A percentile compares a stretch with the other conserved stretches of the same genome.
Evolutionary conservation across 64 coral and sea anemone species (phyloP).

Genomic region (Porites australiensis): DNA sequence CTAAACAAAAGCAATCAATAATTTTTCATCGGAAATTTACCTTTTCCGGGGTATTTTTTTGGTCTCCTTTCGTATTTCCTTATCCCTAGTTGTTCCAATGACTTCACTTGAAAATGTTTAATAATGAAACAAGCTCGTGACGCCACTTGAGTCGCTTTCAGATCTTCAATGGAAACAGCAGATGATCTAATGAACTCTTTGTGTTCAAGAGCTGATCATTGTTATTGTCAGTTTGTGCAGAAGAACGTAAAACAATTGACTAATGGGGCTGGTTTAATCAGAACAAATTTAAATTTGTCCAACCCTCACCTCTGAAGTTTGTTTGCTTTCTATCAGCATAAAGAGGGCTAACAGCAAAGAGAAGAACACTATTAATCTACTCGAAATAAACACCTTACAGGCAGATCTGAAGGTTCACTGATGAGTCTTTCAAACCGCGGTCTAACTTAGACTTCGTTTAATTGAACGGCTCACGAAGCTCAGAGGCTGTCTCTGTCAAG

Average conservation of each 20-base stretch:
- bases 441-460: too few species aligned
- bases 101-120: slow-evolving; percentile 12
- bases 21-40: background rate
- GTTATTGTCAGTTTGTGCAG: background rate
- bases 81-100: background rate
- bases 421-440: too few species aligned
- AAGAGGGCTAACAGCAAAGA: too few species aligned
- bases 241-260: background rate
- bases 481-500: too few species aligned
- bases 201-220: background rate
- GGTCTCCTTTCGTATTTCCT: background rate
- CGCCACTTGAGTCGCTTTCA: background rate
- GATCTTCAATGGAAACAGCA: background rate
- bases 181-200: background rate
- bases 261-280: too few species aligned
- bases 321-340: too few species aligned
- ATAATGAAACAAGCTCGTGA: slow-evolving; percentile 35
- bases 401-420: too few species aligned
- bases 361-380: too few species aligned
- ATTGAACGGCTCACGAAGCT: too few species aligned
- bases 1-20: background rate
- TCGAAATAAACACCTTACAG: too few species aligned
- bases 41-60: slow-evolving; percentile 7
- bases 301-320: too few species aligned
- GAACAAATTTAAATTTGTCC: too few species aligned